Evolutionary conservation across 1,140 invertebrate genomes (phyloP).

Genomic region (Diprion similis): DNA sequence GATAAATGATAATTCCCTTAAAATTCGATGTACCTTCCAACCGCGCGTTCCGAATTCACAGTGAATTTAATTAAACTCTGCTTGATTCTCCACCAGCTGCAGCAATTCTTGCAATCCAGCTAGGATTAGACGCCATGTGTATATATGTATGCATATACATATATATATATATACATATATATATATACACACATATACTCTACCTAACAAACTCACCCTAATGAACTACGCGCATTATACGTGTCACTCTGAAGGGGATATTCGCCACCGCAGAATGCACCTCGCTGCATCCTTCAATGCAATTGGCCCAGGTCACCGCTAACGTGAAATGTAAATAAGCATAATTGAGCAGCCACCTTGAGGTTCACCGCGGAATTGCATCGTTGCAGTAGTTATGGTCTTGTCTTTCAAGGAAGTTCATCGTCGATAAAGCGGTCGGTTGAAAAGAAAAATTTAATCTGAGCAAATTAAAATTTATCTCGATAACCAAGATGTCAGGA

Average conservation of each 20-base stretch:
- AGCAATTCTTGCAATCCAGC: background rate
- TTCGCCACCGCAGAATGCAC: background rate
- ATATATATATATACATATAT: too few relatives aligned
- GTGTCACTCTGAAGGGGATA: background rate
- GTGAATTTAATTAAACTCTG: constrained; percentile 1
- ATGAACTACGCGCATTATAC: background rate
- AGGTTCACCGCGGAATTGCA: background rate
- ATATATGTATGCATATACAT: background rate
- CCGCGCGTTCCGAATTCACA: background rate
- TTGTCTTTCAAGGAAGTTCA: too few relatives aligned
- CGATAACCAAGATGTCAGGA: too few relatives aligned
- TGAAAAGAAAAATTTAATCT: too few relatives aligned
- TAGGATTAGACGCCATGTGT: background rate
- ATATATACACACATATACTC: too few relatives aligned
- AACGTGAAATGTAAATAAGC: background rate
- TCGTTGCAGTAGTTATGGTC: too few relatives aligned
- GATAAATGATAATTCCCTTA: background rate
- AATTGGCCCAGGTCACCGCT: background rate
- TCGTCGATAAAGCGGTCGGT: too few relatives aligned
- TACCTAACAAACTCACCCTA: background rate
- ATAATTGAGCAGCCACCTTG: background rate
- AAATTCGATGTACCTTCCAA: background rate
- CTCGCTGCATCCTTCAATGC: background rate
- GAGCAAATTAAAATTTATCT: too few relatives aligned
- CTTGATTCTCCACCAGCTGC: background rate